phyloP scores from a whole-genome alignment of 1,140 invertebrate genomes.

The Bombus picipes region DNA sequence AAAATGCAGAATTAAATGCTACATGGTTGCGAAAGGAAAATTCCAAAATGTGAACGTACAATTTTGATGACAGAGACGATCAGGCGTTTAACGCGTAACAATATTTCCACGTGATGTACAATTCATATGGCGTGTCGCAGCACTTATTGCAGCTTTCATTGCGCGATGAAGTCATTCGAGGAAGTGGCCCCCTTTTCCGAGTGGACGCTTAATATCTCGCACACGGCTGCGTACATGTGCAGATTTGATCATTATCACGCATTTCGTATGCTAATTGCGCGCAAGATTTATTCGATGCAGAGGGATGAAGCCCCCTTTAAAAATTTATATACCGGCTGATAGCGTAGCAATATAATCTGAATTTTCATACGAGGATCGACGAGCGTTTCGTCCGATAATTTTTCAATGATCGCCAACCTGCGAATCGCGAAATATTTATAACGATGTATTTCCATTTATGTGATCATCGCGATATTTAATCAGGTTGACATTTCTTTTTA shows the following conservation, averaged over 20 bases:
- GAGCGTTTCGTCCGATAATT: neutral
- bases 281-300: constrained; percentile 5
- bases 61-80: neutral
- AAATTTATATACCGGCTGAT: constrained; percentile 19
- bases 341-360: constrained; percentile 5
- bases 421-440: neutral
- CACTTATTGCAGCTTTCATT: neutral
- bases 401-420: neutral
- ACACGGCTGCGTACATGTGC: neutral
- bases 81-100: neutral
- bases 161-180: constrained; percentile 19
- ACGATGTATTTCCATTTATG: neutral
- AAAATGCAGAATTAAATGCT: neutral
- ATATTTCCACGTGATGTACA: neutral
- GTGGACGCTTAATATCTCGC: constrained; percentile 17
- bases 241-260: constrained; percentile 32
- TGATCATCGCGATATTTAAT: neutral
- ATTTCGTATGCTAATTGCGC: constrained; percentile 30
- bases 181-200: constrained; percentile 13
- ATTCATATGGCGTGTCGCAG: neutral
- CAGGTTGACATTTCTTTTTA: neutral
- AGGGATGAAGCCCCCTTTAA: neutral
- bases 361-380: neutral
- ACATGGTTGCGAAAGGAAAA: neutral
- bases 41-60: neutral